Evolutionary conservation across 2,888 invertebrate species (phyloP).

Genomic region (Rhingia campestris): DNA sequence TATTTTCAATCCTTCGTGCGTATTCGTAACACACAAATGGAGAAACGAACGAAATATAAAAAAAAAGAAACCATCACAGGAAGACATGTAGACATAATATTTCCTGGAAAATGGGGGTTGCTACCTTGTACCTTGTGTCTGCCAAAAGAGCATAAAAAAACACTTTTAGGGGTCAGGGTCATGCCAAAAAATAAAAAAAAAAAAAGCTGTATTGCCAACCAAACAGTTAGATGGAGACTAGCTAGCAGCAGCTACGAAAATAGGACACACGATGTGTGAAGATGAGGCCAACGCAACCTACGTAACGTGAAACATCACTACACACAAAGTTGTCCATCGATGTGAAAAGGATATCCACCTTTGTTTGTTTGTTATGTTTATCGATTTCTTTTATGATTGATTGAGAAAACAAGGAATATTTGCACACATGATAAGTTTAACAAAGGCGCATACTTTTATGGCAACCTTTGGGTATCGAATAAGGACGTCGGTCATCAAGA

Average conservation of each 20-base stretch:
- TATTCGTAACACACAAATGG: background rate
- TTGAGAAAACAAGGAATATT: background rate
- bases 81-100: constrained; percentile 36
- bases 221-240: constrained; percentile 19
- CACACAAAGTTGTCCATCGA: constrained; percentile 14
- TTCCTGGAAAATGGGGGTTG: constrained; percentile 41
- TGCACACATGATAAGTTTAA: constrained; percentile 51
- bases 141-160: constrained; percentile 25
- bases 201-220: constrained; percentile 36
- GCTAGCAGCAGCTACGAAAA: constrained; percentile 23
- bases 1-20: constrained; percentile 15
- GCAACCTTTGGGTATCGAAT: too few species aligned
- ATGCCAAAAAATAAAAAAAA: constrained; percentile 55
- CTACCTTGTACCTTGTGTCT: constrained; percentile 36
- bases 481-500: too few species aligned
- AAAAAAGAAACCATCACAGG: constrained; percentile 17
- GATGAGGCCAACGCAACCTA: constrained; percentile 31
- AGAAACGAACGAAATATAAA: constrained; percentile 18
- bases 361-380: constrained; percentile 23
- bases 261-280: constrained; percentile 55
- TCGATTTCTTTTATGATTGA: constrained; percentile 37
- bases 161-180: constrained; percentile 68
- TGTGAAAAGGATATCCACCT: constrained; percentile 27
- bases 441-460: constrained; percentile 10
- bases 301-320: constrained; percentile 46